Conservation (phyloP, 2,888 invertebrate genomes). For the Scaptodrosophila latifasciaeformis region DNA sequence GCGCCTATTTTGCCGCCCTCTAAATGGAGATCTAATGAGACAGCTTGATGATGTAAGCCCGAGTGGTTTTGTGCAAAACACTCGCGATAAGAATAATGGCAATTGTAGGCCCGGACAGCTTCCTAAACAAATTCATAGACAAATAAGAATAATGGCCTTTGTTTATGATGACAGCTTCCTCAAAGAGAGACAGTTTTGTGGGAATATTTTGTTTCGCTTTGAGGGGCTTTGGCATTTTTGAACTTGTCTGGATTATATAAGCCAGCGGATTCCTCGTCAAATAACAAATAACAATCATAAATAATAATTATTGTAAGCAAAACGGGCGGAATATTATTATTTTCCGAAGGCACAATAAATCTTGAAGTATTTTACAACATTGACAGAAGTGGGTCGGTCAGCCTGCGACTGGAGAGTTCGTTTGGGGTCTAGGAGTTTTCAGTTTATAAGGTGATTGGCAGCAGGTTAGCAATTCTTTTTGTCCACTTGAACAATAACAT, state of each 20-base stretch:
- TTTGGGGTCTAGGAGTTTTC: background rate
- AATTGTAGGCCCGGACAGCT: slow-evolving; percentile 45
- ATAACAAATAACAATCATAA: slow-evolving; percentile 36
- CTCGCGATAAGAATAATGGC: slow-evolving; percentile 62
- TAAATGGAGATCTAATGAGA: background rate
- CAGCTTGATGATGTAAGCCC: background rate
- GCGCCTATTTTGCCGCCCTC: too few species aligned
- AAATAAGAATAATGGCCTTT: slow-evolving; percentile 46
- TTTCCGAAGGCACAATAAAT: slow-evolving; percentile 62
- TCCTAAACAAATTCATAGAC: slow-evolving; percentile 28
- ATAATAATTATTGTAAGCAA: slow-evolving; percentile 66
- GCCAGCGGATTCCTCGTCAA: slow-evolving; percentile 1
- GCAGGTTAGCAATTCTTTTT: slow-evolving; percentile 14
- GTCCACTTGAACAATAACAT: slow-evolving; percentile 18
- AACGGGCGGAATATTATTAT: slow-evolving; percentile 22
- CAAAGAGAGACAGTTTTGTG: slow-evolving; percentile 37
- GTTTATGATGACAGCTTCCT: slow-evolving; percentile 63
- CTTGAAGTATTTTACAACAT: slow-evolving; percentile 62
- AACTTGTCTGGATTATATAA: slow-evolving; percentile 32
- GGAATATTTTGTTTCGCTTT: background rate
- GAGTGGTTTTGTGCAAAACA: slow-evolving; percentile 48
- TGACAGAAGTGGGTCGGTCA: slow-evolving; percentile 61
- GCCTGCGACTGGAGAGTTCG: background rate
- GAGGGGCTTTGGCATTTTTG: background rate
- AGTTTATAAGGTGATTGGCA: slow-evolving; percentile 16